Conservation (phyloP, 37 sponge, comb jelly and placozoan species). For the Lycopodina hypogea region DNA sequence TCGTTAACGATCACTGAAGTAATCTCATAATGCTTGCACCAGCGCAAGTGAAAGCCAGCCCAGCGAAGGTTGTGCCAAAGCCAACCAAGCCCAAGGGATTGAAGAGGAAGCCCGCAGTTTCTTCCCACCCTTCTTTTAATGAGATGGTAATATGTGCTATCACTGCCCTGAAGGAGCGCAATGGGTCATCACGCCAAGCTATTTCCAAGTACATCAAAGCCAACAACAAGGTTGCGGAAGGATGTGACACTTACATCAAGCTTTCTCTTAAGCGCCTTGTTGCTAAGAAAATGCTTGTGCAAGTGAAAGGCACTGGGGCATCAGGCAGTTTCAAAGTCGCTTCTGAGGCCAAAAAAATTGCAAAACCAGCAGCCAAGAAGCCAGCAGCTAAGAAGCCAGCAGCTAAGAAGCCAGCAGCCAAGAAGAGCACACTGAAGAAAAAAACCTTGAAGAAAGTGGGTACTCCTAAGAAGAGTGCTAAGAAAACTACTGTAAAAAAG, state of each 20-base stretch:
- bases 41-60: too few relatives aligned
- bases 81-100: too few relatives aligned
- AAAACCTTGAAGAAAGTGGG: slow-evolving; percentile 26
- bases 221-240: slow-evolving; percentile 80
- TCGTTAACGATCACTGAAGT: too few relatives aligned
- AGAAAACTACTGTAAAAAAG: too few relatives aligned
- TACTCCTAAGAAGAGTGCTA: too few relatives aligned
- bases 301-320: slow-evolving; percentile 84
- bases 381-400: slow-evolving; percentile 31
- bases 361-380: too few relatives aligned
- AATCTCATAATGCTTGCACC: too few relatives aligned
- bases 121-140: slow-evolving; percentile 62
- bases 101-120: too few relatives aligned
- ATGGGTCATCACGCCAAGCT: slow-evolving; percentile 77
- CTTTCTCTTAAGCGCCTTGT: slow-evolving; percentile 71
- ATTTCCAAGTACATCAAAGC: slow-evolving; percentile 87
- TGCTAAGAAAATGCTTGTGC: slow-evolving; percentile 48
- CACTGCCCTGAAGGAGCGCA: slow-evolving; percentile 60
- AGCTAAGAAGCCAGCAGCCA: slow-evolving; percentile 30
- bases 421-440: slow-evolving; percentile 33
- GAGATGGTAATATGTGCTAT: slow-evolving; percentile 87
- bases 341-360: too few relatives aligned
- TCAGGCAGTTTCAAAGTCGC: slow-evolving; percentile 82
- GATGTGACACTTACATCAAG: slow-evolving; percentile 62
- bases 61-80: too few relatives aligned